A percentile compares a stretch with the other conserved stretches of the same genome.
Conservation (phyloP, 92 coral and sea anemone genomes). For the Palythoa caribaeorum region DNA sequence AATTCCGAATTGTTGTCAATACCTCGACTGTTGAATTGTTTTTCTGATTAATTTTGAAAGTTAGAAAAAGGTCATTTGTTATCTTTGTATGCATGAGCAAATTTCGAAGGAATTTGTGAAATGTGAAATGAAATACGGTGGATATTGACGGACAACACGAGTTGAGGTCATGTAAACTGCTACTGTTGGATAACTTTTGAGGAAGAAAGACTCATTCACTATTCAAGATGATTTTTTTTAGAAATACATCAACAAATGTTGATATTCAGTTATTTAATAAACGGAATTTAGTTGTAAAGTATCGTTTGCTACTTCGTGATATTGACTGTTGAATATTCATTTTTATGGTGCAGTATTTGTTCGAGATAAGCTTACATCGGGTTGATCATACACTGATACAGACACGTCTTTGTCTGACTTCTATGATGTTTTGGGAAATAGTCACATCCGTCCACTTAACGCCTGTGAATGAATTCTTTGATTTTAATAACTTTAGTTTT, state of each 20-base stretch:
- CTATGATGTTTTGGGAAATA: not conserved
- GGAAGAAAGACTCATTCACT: conserved; percentile 38
- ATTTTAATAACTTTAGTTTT: conserved; percentile 18
- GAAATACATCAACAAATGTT: not conserved
- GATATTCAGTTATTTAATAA: not conserved
- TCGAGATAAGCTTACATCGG: not conserved
- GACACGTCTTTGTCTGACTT: conserved; percentile 25
- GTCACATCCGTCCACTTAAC: conserved; percentile 10
- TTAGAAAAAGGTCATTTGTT: not conserved
- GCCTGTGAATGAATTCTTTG: conserved; percentile 22
- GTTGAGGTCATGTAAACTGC: conserved; percentile 36
- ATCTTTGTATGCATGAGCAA: not conserved
- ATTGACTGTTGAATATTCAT: not conserved
- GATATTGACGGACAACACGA: not conserved
- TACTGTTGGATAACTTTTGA: not conserved
- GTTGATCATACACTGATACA: not conserved
- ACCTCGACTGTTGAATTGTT: not conserved
- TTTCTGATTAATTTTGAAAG: not conserved
- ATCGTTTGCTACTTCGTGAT: not conserved
- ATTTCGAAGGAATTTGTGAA: conserved; percentile 6
- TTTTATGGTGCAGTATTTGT: not conserved
- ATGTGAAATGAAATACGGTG: conserved; percentile 28
- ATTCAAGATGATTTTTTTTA: not conserved
- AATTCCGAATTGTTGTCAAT: not conserved
- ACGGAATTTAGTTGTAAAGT: not conserved